phyloP scores from a whole-genome alignment of 2,888 invertebrate species.

The Cacoxenus indagator region DNA sequence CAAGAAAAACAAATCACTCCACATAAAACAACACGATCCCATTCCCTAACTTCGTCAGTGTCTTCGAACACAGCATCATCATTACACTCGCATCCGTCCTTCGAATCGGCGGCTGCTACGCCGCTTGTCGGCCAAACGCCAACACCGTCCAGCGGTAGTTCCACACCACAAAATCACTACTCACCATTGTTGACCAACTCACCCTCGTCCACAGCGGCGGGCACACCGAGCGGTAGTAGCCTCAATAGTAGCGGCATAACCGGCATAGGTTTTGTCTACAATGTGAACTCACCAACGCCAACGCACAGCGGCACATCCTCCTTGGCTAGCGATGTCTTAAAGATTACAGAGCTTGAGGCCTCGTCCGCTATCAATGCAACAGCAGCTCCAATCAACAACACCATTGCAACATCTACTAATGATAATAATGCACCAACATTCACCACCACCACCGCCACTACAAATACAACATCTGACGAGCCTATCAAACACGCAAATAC shows the following conservation, averaged over 20 bases:
- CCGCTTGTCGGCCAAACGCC: slow-evolving; percentile 60
- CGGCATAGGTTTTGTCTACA: slow-evolving; percentile 61
- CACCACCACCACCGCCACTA: background rate
- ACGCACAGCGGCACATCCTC: slow-evolving; percentile 47
- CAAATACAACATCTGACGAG: background rate
- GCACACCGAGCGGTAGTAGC: slow-evolving; percentile 65
- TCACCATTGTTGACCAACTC: slow-evolving; percentile 70
- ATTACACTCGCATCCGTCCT: slow-evolving; percentile 68
- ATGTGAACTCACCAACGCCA: slow-evolving; percentile 65
- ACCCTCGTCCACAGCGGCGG: slow-evolving; percentile 66
- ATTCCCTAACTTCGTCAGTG: slow-evolving; percentile 61
- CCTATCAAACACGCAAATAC: slow-evolving; percentile 29
- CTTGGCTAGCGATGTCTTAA: slow-evolving; percentile 56
- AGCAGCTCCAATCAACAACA: too few species aligned
- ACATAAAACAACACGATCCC: slow-evolving; percentile 55
- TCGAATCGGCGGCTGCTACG: slow-evolving; percentile 65
- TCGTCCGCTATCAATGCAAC: background rate
- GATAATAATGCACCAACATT: background rate
- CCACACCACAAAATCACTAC: slow-evolving; percentile 70
- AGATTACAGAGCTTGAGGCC: slow-evolving; percentile 66
- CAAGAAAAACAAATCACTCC: slow-evolving; percentile 45
- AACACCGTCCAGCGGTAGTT: slow-evolving; percentile 68
- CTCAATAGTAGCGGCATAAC: slow-evolving; percentile 49
- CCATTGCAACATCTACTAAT: slow-evolving; percentile 6
- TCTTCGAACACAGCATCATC: slow-evolving; percentile 63